phyloP scores from a whole-genome alignment of 2,113 vertebrate genomes.

The Taxidea taxus region DNA sequence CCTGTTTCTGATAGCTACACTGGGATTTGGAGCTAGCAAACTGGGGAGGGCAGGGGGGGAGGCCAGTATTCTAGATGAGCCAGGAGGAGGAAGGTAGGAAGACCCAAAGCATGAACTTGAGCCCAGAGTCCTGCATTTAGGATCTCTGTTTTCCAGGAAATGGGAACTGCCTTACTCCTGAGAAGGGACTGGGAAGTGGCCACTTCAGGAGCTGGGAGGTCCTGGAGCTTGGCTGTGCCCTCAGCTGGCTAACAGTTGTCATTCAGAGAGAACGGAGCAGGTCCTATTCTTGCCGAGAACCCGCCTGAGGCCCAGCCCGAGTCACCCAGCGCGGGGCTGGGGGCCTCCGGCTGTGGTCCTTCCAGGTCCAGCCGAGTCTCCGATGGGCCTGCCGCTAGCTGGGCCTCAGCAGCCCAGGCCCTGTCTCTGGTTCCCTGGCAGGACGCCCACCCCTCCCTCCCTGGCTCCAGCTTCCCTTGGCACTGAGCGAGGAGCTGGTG shows the following conservation, averaged over 20 bases:
- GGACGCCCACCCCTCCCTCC: conserved; percentile 43
- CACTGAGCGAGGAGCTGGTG: conserved; percentile 65
- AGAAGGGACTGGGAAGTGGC: background rate
- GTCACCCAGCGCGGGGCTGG: background rate
- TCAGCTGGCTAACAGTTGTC: background rate
- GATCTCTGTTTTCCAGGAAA: conserved; percentile 51
- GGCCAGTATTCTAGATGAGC: background rate
- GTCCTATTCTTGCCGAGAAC: background rate
- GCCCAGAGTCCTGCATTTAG: background rate
- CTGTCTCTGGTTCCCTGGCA: conserved; percentile 60
- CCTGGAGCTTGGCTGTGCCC: background rate
- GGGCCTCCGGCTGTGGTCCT: background rate
- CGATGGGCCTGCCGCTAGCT: background rate
- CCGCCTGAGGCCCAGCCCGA: background rate
- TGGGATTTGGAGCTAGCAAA: background rate
- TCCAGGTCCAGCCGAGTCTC: background rate
- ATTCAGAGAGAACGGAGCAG: background rate
- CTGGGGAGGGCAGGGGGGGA: background rate
- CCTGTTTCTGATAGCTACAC: background rate
- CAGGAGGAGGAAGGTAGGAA: conserved; percentile 16
- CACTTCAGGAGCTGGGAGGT: background rate
- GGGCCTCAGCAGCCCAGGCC: conserved; percentile 30
- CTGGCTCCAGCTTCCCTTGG: conserved; percentile 69
- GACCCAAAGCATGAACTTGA: background rate
- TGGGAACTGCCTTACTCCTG: background rate